Conservation (phyloP, 2,797 vertebrate genomes). For the Leptodactylus fallax region DNA sequence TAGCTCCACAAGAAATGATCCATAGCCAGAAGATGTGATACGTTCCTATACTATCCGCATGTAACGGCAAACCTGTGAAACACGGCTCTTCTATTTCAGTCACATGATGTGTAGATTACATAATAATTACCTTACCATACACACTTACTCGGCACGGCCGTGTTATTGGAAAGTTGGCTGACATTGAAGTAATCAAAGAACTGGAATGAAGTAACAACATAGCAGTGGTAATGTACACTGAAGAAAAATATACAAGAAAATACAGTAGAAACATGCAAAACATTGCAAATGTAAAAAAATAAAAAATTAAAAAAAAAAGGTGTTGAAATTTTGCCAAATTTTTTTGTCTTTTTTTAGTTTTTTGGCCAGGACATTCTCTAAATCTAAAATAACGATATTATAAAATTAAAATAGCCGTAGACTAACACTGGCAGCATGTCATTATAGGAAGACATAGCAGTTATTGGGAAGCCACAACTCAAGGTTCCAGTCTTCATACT, state of each 20-base stretch:
- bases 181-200: conserved; percentile 31
- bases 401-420: neutral
- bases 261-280: neutral
- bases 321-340: neutral
- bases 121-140: conserved; percentile 30
- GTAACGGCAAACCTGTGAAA: conserved; percentile 57
- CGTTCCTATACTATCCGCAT: neutral
- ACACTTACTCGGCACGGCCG: neutral
- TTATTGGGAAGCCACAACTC: neutral
- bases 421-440: neutral
- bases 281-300: neutral
- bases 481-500: neutral
- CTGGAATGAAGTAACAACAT: neutral
- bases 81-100: conserved; percentile 60
- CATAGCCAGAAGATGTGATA: conserved; percentile 3
- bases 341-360: neutral
- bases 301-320: neutral
- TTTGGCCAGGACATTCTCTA: neutral
- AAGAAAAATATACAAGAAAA: neutral
- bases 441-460: neutral
- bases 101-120: conserved; percentile 18
- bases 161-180: conserved; percentile 30
- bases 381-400: neutral
- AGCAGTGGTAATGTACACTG: neutral
- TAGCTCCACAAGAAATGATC: neutral